phyloP scores from a whole-genome alignment of 2,888 invertebrate genomes.

The Rhingia rostrata region DNA sequence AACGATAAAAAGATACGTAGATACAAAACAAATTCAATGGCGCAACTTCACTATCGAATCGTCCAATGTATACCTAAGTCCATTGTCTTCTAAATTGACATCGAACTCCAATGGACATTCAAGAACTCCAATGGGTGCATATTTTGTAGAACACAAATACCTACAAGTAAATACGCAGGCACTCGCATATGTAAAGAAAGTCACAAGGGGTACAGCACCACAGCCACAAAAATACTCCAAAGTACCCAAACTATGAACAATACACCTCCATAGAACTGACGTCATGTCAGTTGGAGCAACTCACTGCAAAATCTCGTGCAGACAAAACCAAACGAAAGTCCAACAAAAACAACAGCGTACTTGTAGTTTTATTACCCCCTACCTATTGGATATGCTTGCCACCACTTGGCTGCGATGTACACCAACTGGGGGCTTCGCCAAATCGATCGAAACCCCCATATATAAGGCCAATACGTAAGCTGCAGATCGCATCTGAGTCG shows the following conservation, averaged over 20 bases:
- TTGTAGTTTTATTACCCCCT: conserved; percentile 70
- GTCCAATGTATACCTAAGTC: conserved; percentile 1
- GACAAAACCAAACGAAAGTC: conserved; percentile 63
- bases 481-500: conserved; percentile 73
- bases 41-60: conserved; percentile 37
- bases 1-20: conserved; percentile 36
- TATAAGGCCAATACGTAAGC: conserved; percentile 76
- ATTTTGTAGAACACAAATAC: conserved; percentile 36
- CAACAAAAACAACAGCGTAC: conserved; percentile 30
- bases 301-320: conserved; percentile 49
- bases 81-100: conserved; percentile 46
- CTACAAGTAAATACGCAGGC: not conserved
- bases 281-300: conserved; percentile 69
- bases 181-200: conserved; percentile 26
- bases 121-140: conserved; percentile 31
- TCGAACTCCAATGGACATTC: conserved; percentile 23
- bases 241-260: not conserved
- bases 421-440: conserved; percentile 45
- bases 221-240: conserved; percentile 5
- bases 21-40: conserved; percentile 46
- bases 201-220: conserved; percentile 36
- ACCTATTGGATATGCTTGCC: conserved; percentile 53
- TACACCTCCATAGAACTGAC: conserved; percentile 57
- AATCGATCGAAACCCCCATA: conserved; percentile 74
- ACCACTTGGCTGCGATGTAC: conserved; percentile 47